Conservation (phyloP, 2,888 invertebrate genomes). For the Hirtodrosophila duncani region DNA sequence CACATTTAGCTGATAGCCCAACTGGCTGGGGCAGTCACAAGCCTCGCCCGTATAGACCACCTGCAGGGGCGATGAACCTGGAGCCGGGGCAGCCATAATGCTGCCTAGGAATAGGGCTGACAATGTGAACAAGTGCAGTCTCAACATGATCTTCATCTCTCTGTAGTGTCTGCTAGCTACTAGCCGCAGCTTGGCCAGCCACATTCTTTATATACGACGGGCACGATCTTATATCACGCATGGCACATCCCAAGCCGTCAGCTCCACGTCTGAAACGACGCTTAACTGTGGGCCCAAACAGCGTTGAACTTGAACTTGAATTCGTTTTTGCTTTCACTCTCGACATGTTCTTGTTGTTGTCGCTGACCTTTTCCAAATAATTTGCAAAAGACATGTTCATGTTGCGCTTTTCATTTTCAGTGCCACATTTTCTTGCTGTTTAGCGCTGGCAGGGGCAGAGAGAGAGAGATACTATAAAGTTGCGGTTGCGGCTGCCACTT, state of each 20-base stretch:
- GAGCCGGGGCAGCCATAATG: conserved; percentile 17
- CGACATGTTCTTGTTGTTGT: conserved; percentile 9
- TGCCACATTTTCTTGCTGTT: no score
- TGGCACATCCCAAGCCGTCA: conserved; percentile 3
- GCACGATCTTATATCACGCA: conserved; percentile 54
- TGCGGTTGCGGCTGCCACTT: no score
- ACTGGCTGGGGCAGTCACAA: conserved; percentile 66
- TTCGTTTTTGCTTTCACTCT: conserved; percentile 2
- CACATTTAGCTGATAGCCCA: conserved; percentile 65
- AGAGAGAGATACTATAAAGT: no score
- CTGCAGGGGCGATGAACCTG: conserved; percentile 15
- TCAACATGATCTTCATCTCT: neutral
- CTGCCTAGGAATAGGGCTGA: conserved; percentile 9
- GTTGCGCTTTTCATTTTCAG: conserved; percentile 32
- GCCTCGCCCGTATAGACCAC: conserved; percentile 69
- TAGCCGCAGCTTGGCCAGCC: conserved; percentile 39
- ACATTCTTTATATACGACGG: conserved; percentile 61
- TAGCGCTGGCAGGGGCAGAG: no score
- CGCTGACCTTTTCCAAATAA: conserved; percentile 63
- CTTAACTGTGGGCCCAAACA: conserved; percentile 16
- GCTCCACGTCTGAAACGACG: conserved; percentile 45
- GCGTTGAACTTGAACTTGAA: neutral
- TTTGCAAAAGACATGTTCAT: conserved; percentile 63
- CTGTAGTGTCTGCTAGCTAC: conserved; percentile 48
- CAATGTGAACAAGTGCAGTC: conserved; percentile 18